A percentile compares a stretch with the other conserved stretches of the same genome.
phyloP scores from a whole-genome alignment of 2,888 invertebrate genomes.

The Sinelater perroti region DNA sequence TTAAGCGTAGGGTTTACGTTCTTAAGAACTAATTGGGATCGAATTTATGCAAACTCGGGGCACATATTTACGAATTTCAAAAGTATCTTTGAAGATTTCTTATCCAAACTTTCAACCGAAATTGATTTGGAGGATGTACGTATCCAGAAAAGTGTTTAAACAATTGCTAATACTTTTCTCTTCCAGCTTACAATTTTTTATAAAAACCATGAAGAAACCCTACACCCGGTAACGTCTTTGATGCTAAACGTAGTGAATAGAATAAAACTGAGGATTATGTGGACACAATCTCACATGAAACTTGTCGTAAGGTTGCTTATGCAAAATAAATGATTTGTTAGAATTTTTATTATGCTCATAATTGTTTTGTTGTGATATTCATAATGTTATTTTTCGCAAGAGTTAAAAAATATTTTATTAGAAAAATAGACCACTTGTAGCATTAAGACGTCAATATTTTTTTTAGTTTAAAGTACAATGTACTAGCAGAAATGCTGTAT shows the following conservation, averaged over 20 bases:
- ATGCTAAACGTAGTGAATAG: conserved; percentile 55
- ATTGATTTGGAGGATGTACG: conserved; percentile 58
- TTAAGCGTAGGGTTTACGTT: conserved; percentile 56
- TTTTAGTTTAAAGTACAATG: too few species aligned
- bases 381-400: not conserved
- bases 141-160: conserved; percentile 6
- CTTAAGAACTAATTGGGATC: conserved; percentile 55
- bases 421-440: too few species aligned
- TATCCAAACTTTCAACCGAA: conserved; percentile 54
- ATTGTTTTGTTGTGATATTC: not conserved
- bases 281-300: conserved; percentile 54
- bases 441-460: too few species aligned
- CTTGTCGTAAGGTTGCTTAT: conserved; percentile 52
- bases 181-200: conserved; percentile 57
- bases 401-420: too few species aligned
- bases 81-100: conserved; percentile 56
- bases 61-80: conserved; percentile 53
- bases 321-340: conserved; percentile 18
- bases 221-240: conserved; percentile 51
- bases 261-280: conserved; percentile 55
- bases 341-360: not conserved
- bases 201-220: conserved; percentile 52
- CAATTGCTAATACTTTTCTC: too few species aligned
- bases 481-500: too few species aligned
- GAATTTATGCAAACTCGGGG: conserved; percentile 53